A percentile compares a stretch with the other conserved stretches of the same genome.
phyloP scores from a whole-genome alignment of 2,888 invertebrate species.

The Drosophila conformis region DNA sequence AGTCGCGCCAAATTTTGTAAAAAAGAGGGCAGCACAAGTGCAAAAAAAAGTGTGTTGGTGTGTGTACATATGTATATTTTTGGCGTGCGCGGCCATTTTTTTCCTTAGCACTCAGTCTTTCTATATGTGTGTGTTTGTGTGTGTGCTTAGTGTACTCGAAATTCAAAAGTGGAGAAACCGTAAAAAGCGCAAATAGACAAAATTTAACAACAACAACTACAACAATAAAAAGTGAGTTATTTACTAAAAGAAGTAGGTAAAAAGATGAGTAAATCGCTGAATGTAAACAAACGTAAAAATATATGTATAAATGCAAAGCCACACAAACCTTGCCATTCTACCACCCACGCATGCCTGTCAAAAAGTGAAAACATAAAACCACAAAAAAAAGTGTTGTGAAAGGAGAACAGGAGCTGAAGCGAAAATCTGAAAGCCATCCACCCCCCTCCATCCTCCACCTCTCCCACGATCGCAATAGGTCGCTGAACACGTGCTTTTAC shows the following conservation, averaged over 20 bases:
- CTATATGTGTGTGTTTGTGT: constrained; percentile 43
- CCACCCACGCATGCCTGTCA: not conserved
- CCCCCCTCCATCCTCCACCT: not conserved
- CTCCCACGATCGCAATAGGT: constrained; percentile 35
- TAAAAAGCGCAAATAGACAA: constrained; percentile 46
- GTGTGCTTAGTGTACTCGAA: constrained; percentile 52
- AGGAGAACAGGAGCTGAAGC: constrained; percentile 17
- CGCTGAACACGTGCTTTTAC: constrained; percentile 58
- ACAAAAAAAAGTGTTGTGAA: constrained; percentile 16
- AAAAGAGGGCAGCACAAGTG: constrained; percentile 68
- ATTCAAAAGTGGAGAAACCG: constrained; percentile 56
- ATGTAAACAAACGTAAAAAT: constrained; percentile 40
- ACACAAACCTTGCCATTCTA: constrained; percentile 8
- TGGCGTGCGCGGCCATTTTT: constrained; percentile 83
- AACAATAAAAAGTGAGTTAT: constrained; percentile 18
- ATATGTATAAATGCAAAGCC: constrained; percentile 18
- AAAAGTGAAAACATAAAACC: constrained; percentile 43
- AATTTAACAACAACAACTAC: constrained; percentile 44
- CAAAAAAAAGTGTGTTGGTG: constrained; percentile 58
- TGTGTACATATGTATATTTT: constrained; percentile 67
- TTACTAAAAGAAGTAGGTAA: constrained; percentile 3
- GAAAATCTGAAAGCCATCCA: constrained; percentile 6
- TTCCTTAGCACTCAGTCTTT: constrained; percentile 60
- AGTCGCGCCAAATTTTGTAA: constrained; percentile 55
- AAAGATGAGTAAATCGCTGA: constrained; percentile 52